Evolutionary conservation across 1,140 invertebrate species (phyloP).

Genomic region (Pectinophora gossypiella): DNA sequence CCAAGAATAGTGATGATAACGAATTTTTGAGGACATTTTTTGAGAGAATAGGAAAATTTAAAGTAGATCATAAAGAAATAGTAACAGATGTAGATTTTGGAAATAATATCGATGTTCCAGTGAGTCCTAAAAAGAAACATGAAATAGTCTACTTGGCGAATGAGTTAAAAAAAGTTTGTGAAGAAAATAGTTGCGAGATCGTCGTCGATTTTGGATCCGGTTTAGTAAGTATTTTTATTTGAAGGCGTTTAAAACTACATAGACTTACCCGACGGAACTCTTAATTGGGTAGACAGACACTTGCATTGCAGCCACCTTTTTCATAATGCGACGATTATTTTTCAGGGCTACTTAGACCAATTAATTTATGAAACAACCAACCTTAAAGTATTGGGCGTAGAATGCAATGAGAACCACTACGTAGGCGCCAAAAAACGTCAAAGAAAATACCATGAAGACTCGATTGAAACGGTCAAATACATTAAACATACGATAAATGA

Average conservation of each 20-base stretch:
- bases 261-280: no score
- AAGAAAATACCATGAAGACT: slow-evolving; percentile 72
- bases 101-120: slow-evolving; percentile 28
- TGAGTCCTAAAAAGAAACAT: slow-evolving; percentile 81
- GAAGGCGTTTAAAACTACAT: no score
- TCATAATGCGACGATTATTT: no score
- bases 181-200: slow-evolving; percentile 64
- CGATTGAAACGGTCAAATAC: slow-evolving; percentile 76
- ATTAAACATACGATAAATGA: slow-evolving; percentile 74
- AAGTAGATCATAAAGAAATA: slow-evolving; percentile 27
- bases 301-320: no score
- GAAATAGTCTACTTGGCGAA: slow-evolving; percentile 80
- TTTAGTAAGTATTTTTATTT: slow-evolving; percentile 66
- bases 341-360: slow-evolving; percentile 85
- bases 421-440: slow-evolving; percentile 80
- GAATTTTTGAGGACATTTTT: slow-evolving; percentile 35
- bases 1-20: slow-evolving; percentile 11
- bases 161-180: slow-evolving; percentile 76
- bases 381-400: slow-evolving; percentile 84
- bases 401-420: slow-evolving; percentile 79
- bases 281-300: no score
- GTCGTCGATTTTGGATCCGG: slow-evolving; percentile 90
- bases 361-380: slow-evolving; percentile 79
- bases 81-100: slow-evolving; percentile 20
- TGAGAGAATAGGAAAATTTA: slow-evolving; percentile 29